Evolutionary conservation across 1,140 invertebrate species (phyloP), one percentile per base, ranked within the genome.

Genomic region (Drosophila erecta): DNA sequence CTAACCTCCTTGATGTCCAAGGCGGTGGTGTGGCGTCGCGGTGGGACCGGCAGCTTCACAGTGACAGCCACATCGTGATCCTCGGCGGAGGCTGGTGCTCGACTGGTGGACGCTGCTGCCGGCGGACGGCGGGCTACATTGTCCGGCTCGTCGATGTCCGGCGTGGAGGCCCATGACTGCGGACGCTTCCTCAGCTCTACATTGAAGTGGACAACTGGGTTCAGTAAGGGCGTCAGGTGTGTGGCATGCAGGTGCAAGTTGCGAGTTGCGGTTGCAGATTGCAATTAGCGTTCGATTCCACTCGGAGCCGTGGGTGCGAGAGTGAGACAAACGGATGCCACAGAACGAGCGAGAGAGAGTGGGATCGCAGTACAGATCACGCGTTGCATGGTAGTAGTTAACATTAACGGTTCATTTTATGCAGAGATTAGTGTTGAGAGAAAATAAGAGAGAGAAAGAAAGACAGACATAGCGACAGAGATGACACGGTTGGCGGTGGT

Each of bases 141-240:
- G 20, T 76, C 43, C 17, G 64, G 46, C 44, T 93, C 92, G 57
- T 94, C 94, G 79, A 96, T 93, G 92, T 96, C 95, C 71, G 95
- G 95, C 72, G 95, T 95, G 61, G 95, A 96, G 69, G 95, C 95
- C 95, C 95, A 96, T 60, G 95, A 95, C 59, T 94, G 92, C 38
- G 92, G 92, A 46, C 91, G 81, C 56, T 91, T 90, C 49, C 78
- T 91, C 17, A 91, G 75, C 75, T 90, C 91, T 92, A 92, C 79
- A 91, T 92, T 92, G 87, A 94, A 84, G 94, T 95, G 70, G 93
- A 93, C 94, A 94, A 95, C 85, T 94, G 66, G 50, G 78, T 86
- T 90, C 56, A 91, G 79, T 83, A 74, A 77, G 71, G 53, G 49
- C 80, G 47, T 71, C 83, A 77, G 80, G 74, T 62, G 58, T 58